Percentiles rank a stretch among this genome's conserved stretches.
phyloP scores from a whole-genome alignment of 2,888 invertebrate species.

The Glaucopsyche alexis region DNA sequence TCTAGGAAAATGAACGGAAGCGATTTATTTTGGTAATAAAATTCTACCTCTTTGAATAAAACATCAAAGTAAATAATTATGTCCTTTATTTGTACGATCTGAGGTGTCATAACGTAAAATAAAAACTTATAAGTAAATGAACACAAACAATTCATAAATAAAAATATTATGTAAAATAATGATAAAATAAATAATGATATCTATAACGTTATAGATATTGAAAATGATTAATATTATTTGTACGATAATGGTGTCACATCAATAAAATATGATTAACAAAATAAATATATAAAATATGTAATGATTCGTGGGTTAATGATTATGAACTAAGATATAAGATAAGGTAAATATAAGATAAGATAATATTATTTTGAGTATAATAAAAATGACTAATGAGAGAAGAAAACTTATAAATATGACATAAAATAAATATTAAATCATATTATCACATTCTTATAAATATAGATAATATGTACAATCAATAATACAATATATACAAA shows the following conservation, averaged over 20 bases:
- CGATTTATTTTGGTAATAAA: too few species aligned
- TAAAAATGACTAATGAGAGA: neutral
- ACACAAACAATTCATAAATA: conserved; percentile 35
- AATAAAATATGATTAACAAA: conserved; percentile 7
- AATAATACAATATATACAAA: conserved; percentile 38
- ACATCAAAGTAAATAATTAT: conserved; percentile 31
- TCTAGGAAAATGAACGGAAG: too few species aligned
- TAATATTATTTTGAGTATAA: neutral
- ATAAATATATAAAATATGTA: neutral
- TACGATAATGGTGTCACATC: conserved; percentile 14
- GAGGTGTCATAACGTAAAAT: conserved; percentile 35
- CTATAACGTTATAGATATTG: neutral
- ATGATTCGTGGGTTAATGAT: neutral
- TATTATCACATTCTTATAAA: conserved; percentile 28
- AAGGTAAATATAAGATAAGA: neutral
- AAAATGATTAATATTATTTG: conserved; percentile 12
- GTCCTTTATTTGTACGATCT: conserved; percentile 75
- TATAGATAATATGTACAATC: conserved; percentile 42
- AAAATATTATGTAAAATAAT: conserved; percentile 34
- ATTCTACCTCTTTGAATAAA: conserved; percentile 23
- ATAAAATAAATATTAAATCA: conserved; percentile 25
- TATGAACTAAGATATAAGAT: neutral
- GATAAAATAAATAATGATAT: conserved; percentile 17
- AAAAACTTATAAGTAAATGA: conserved; percentile 37
- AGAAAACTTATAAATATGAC: conserved; percentile 4